Evolutionary conservation across 2,888 invertebrate species (phyloP).

Genomic region (Caenorhabditis macrosperma): DNA sequence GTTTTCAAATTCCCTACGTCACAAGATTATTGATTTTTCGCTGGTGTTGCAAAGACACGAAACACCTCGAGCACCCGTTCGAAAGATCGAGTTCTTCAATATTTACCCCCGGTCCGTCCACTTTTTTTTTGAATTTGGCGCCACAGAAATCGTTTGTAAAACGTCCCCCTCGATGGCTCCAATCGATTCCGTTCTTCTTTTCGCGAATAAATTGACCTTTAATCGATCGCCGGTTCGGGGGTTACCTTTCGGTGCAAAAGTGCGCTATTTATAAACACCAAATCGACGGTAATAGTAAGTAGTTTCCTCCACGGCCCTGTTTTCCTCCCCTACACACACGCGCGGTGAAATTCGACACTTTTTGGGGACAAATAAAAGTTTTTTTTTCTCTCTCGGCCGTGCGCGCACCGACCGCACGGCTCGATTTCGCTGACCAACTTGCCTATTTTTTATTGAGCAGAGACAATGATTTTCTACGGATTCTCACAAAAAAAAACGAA

Average conservation of each 20-base stretch:
- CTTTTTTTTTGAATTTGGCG: slow-evolving; percentile 10
- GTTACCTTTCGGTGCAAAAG: no score
- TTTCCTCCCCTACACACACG: no score
- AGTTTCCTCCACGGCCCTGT: background rate
- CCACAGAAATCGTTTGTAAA: background rate
- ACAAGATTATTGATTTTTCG: background rate
- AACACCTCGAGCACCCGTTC: no score
- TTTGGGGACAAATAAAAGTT: slow-evolving; percentile 23
- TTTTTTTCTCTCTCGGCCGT: slow-evolving; percentile 5
- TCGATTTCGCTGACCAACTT: slow-evolving; percentile 28
- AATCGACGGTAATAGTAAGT: slow-evolving; percentile 33
- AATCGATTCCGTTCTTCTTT: background rate
- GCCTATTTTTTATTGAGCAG: background rate
- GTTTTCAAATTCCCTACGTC: no score
- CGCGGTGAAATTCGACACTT: slow-evolving; percentile 41
- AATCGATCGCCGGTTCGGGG: no score
- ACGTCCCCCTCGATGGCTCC: slow-evolving; percentile 14
- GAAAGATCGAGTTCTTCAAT: background rate
- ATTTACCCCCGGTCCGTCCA: slow-evolving; percentile 19
- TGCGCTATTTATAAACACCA: slow-evolving; percentile 33
- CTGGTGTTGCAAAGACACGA: no score
- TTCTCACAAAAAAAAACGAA: no score
- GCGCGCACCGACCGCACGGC: background rate
- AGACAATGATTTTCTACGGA: no score
- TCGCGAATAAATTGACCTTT: background rate